Percentiles rank a stretch among this genome's conserved stretches.
phyloP scores from a whole-genome alignment of 2,888 invertebrate species.

The Plagodis pulveraria region DNA sequence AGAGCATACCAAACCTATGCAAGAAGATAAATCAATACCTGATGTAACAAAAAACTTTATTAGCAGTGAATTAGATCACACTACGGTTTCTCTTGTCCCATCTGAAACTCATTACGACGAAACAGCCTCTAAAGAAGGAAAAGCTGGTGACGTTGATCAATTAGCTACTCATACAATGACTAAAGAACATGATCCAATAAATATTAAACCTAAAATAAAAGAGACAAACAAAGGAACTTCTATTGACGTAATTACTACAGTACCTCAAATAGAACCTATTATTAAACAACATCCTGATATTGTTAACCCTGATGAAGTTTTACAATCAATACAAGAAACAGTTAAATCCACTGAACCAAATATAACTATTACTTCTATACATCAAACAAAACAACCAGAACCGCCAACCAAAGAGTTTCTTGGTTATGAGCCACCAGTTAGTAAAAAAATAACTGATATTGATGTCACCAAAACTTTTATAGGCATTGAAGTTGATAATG shows the following conservation, averaged over 20 bases:
- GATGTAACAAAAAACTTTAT: constrained; percentile 40
- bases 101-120: constrained; percentile 10
- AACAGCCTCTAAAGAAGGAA: neutral
- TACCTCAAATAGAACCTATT: constrained; percentile 17
- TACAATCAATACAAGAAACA: constrained; percentile 39
- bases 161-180: constrained; percentile 22
- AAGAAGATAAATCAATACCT: constrained; percentile 23
- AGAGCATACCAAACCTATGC: neutral
- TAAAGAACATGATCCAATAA: constrained; percentile 20
- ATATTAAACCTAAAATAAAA: constrained; percentile 9
- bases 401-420: constrained; percentile 11
- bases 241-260: constrained; percentile 21
- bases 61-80: constrained; percentile 43
- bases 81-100: constrained; percentile 16
- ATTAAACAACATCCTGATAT: constrained; percentile 11
- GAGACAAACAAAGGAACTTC: constrained; percentile 23
- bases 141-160: neutral
- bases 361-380: constrained; percentile 29
- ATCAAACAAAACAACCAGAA: constrained; percentile 17
- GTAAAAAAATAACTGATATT: constrained; percentile 28
- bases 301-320: constrained; percentile 19
- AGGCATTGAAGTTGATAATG: constrained; percentile 46
- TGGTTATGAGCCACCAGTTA: constrained; percentile 3
- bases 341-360: constrained; percentile 37
- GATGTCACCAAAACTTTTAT: constrained; percentile 44